Conservation (phyloP, 1,140 invertebrate genomes). For the Cryptotermes secundus region DNA sequence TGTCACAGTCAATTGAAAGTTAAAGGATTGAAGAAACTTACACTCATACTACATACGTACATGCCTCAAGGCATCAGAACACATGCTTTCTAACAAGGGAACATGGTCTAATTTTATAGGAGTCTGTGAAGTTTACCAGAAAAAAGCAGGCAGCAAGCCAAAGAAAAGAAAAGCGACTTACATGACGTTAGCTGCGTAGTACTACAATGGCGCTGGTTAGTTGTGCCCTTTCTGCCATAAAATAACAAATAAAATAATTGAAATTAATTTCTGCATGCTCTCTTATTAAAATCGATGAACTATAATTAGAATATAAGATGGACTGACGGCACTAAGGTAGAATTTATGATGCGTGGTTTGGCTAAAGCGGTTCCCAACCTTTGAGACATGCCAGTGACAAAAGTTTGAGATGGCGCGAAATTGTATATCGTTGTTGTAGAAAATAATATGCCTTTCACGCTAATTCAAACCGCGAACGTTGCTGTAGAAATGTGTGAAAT, state of each 20-base stretch:
- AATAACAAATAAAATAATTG: neutral
- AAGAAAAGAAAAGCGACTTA: neutral
- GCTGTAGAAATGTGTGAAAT: neutral
- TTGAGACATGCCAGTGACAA: too few relatives aligned
- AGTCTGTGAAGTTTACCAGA: neutral
- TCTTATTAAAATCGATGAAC: neutral
- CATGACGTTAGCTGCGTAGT: constrained; percentile 2
- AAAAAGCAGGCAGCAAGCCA: neutral
- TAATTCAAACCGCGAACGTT: neutral
- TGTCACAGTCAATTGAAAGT: too few relatives aligned
- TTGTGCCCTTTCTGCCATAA: neutral
- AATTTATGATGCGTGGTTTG: neutral
- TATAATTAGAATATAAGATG: neutral
- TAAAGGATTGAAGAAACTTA: too few relatives aligned
- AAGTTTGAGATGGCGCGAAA: too few relatives aligned
- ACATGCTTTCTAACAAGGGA: neutral
- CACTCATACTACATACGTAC: too few relatives aligned
- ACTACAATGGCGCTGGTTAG: constrained; percentile 3
- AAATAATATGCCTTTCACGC: too few relatives aligned
- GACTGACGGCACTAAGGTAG: neutral
- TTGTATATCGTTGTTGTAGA: too few relatives aligned
- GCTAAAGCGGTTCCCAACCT: neutral
- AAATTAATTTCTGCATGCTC: neutral
- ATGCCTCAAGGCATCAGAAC: neutral
- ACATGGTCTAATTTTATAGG: neutral